A percentile compares a stretch with the other conserved stretches of the same genome.
Conservation (phyloP, 1,140 invertebrate species). For the Aculops lycopersici region DNA sequence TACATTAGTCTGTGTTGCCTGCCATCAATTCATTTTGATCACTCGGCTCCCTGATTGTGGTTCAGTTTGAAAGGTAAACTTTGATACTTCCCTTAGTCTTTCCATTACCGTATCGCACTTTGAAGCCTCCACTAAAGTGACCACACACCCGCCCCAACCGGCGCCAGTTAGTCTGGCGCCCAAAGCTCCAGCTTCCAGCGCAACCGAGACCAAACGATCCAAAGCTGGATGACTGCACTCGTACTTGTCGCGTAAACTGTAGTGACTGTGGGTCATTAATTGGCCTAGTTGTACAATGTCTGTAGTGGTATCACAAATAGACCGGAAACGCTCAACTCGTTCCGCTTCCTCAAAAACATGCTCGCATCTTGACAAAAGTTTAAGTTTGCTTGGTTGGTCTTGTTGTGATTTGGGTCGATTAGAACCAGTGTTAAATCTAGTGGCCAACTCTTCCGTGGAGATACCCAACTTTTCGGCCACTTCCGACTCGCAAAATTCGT, state of each 20-base stretch:
- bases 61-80: background rate
- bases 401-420: background rate
- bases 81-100: background rate
- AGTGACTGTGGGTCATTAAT: conserved; percentile 62
- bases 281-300: conserved; percentile 29
- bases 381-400: background rate
- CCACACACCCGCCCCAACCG: conserved; percentile 22
- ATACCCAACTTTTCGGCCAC: conserved; percentile 30
- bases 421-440: background rate
- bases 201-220: conserved; percentile 44
- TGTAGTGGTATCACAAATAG: conserved; percentile 21
- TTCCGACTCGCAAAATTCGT: conserved; percentile 39
- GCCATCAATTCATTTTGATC: no score
- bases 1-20: no score
- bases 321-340: conserved; percentile 37
- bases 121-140: conserved; percentile 4
- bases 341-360: conserved; percentile 49
- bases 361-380: conserved; percentile 25
- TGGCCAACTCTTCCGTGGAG: conserved; percentile 25
- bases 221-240: conserved; percentile 72
- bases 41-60: background rate
- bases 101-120: background rate
- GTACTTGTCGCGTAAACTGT: conserved; percentile 46
- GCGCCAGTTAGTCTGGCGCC: conserved; percentile 73
- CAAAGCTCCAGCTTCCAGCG: conserved; percentile 31